Evolutionary conservation across 2,797 vertebrate genomes (phyloP).

Genomic region (Tadarida brasiliensis): DNA sequence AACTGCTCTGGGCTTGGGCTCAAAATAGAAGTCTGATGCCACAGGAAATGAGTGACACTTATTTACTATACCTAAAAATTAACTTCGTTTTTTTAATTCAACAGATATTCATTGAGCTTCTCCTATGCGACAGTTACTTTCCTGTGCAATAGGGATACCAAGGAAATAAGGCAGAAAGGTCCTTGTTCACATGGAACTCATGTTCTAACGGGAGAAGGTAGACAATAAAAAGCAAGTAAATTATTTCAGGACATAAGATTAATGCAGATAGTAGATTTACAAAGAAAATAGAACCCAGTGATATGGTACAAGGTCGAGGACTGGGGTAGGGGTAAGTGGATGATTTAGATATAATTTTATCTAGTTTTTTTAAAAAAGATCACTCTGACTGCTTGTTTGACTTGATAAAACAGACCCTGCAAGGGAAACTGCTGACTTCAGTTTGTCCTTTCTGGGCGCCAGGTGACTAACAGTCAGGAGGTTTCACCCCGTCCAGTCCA

Average conservation of each 20-base stretch:
- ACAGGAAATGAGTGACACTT: not conserved
- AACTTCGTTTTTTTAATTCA: not conserved
- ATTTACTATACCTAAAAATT: not conserved
- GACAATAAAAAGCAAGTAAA: not conserved
- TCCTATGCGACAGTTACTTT: not conserved
- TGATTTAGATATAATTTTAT: not conserved
- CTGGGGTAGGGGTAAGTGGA: not conserved
- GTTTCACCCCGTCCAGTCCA: not conserved
- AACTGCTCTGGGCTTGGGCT: not conserved
- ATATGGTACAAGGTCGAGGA: not conserved
- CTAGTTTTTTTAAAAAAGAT: not conserved
- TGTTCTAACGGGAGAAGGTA: not conserved
- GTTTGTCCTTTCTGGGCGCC: not conserved
- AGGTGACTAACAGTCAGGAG: not conserved
- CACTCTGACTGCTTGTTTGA: not conserved
- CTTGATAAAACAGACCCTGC: not conserved
- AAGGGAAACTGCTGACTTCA: not conserved
- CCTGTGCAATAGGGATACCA: not conserved
- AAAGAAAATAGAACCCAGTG: not conserved
- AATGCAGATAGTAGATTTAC: not conserved
- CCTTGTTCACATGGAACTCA: not conserved
- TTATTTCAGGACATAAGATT: not conserved
- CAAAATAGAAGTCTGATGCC: not conserved
- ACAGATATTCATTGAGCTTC: not conserved
- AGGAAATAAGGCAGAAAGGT: not conserved